A percentile compares a stretch with the other conserved stretches of the same genome.
Evolutionary conservation across 2,797 vertebrate species (phyloP).

Genomic region (Poecilia picta): DNA sequence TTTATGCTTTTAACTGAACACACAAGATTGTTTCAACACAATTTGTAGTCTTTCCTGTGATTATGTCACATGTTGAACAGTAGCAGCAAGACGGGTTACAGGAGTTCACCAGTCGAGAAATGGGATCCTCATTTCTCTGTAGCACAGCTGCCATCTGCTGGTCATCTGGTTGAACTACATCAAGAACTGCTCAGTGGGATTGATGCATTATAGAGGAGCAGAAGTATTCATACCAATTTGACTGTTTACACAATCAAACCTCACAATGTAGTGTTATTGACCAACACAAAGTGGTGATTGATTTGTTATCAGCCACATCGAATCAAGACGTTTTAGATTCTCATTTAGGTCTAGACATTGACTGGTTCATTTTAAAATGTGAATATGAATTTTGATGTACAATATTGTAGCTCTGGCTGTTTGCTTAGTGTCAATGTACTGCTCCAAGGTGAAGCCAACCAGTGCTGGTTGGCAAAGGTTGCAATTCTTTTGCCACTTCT

Average conservation of each 20-base stretch:
- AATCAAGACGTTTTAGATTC: background rate
- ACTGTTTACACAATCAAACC: background rate
- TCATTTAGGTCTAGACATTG: background rate
- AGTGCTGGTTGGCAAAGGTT: no score
- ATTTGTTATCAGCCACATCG: background rate
- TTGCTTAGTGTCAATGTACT: background rate
- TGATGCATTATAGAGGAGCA: background rate
- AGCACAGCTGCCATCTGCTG: constrained; percentile 80
- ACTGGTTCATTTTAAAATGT: background rate
- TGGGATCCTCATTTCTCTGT: background rate
- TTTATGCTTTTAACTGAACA: background rate
- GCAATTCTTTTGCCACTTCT: background rate
- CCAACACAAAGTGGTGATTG: background rate
- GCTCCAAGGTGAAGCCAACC: background rate
- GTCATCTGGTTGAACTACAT: constrained; percentile 54
- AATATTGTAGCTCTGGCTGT: background rate
- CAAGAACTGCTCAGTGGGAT: background rate
- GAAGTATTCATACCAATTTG: background rate
- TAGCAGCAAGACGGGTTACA: background rate
- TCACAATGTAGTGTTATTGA: background rate
- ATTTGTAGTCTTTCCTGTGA: background rate
- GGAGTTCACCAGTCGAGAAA: background rate
- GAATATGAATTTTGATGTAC: background rate
- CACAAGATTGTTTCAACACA: background rate
- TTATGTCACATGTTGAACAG: background rate